Base-by-base conservation (phyloP, 2,888 invertebrate species). In the Archaeoteleia sp. region DNA sequence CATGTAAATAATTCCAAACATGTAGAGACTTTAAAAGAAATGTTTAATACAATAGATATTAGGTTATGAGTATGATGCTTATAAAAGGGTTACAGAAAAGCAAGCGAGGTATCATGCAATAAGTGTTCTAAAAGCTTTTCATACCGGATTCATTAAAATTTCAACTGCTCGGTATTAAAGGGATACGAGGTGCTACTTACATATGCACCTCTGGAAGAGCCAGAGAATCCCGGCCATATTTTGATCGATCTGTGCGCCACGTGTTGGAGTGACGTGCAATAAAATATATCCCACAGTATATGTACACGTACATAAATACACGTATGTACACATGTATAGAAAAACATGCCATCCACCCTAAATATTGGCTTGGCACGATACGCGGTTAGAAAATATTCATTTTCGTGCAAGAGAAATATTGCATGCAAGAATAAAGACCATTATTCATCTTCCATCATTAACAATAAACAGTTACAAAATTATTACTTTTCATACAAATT, bases 181-280 rank as follows among this genome's bases (percentile, higher is more conserved):
- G 48, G 67, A 72, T 70, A 68, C 70, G 55, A 51, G 72, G 72
- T 73, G 71, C 72, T 73, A 76, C 75, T 78, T 78, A 76, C 76
- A 76, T 76, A 79, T 78, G 75, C 77, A 78, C 77, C 75, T 75
- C 66, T 58, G 72, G 72, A 63, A 65, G 68, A 69, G 71, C 55
- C 68, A 49, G 69, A 61, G 68, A 65, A 75, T 74, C 72, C 70
- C 74, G 61, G 72, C 71, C 72, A 75, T 75, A 75, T 78, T 78
- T 75, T 77, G 75, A 80, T 80, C 80, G 79, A 80, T 78, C 78
- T 75, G 76, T 75, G 79, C 78, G 79, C 78, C 80, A 79, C 79
- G 78, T 79, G 80, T 75, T 77, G 74, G 71, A 76, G 76, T 75
- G 77, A 78, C 76, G 77, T 79, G 79, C 79, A 78, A 78, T 78